Base-by-base conservation (phyloP, 1,140 invertebrate genomes). In the Nymphalis io region DNA sequence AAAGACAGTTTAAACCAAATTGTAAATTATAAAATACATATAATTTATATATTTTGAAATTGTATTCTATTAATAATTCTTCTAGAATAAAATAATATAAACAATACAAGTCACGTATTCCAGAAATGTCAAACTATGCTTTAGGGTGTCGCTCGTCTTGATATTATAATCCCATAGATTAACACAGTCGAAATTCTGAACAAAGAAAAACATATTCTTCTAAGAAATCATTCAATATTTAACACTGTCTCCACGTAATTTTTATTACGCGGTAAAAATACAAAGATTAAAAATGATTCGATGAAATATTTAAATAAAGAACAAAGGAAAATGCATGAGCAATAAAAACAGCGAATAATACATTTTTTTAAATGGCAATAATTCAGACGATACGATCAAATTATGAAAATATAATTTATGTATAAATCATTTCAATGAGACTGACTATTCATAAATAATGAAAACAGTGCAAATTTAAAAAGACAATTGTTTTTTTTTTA, bases 341-440 rank as follows among this genome's bases (percentile, higher is more conserved):
- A 74, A 83, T 80, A 88, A 85, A 81, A 82, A 80, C 81, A 79
- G 79, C 84, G 82, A 82, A 85, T 83, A 75, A 84, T 75, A 71
- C 78, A 72, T 75, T 78, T 72, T 79, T 72, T 72, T 33, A 79
- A 75, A 63, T 78, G 74, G 68, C 74, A 69, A 79, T 81, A 78
- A 80, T 60, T 80, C 83, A 80, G 23, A 64, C 73, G 68, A 60
- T 70, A 70, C 74, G 66, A 57, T 70, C 73, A 76, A 78, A 86
- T 83, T 83, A 83, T 80, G 46, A 51, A 21, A 20, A 72, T 72
- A 69, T 84, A 77, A 82, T 84, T 79, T 75, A 67, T 42, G 27
- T 62, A 76, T 83, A 83, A 69, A 62, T 86, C 81, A 86, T 81
- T 72, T 60, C 65, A 75, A 82, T 73, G 75, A 72, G 27, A 12